phyloP scores from a whole-genome alignment of 2,797 vertebrate genomes.

The Urosaurus nigricauda region DNA sequence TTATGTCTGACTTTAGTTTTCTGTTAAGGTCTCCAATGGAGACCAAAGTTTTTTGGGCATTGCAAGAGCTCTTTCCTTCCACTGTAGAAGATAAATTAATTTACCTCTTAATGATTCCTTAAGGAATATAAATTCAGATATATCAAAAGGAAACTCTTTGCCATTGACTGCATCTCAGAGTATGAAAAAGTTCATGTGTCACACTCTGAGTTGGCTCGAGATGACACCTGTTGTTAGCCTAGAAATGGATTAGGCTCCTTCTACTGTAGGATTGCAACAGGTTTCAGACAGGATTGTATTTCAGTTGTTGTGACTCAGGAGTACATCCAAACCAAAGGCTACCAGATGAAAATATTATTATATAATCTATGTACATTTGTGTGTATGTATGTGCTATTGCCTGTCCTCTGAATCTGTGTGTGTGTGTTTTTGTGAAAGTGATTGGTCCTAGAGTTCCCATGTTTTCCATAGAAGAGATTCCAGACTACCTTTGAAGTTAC shows the following conservation, averaged over 20 bases:
- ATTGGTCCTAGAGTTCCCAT: slow-evolving; percentile 53
- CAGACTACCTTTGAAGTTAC: slow-evolving; percentile 67
- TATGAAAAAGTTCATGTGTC: background rate
- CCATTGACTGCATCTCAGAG: background rate
- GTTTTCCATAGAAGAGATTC: slow-evolving; percentile 60
- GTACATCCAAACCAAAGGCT: slow-evolving; percentile 36
- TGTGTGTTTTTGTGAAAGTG: background rate
- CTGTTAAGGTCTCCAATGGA: background rate
- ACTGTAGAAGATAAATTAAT: background rate
- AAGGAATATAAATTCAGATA: background rate
- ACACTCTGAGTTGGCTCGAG: background rate
- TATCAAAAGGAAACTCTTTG: background rate
- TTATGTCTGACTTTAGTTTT: background rate
- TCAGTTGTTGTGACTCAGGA: background rate
- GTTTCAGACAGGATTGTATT: slow-evolving; percentile 49
- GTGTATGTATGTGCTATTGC: background rate
- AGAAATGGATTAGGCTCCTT: slow-evolving; percentile 55
- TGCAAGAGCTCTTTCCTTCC: background rate
- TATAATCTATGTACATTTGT: too few species aligned
- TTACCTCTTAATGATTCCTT: background rate
- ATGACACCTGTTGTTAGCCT: slow-evolving; percentile 50
- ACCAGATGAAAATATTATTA: slow-evolving; percentile 36
- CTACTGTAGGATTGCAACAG: slow-evolving; percentile 5
- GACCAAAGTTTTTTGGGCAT: background rate
- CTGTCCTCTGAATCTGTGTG: slow-evolving; percentile 3